Base-by-base conservation (phyloP, 2,888 invertebrate species). In the Argynnis bischoffii region DNA sequence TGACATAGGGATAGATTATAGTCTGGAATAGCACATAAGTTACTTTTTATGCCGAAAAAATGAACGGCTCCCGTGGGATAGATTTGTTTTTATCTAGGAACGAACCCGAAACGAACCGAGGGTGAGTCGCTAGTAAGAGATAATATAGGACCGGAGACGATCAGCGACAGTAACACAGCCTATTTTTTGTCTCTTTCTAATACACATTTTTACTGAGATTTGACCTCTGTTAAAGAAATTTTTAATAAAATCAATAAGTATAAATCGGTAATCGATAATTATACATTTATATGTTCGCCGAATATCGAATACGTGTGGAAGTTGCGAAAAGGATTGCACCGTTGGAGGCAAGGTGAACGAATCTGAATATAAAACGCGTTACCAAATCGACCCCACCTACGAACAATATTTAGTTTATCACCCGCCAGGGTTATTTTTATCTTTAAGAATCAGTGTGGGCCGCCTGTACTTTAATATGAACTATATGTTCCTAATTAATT, bases 291-390 rank as follows among this genome's bases (percentile, higher is more conserved):
- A 70, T 68, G 70, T 67, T 35, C 35, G 65, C 26, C 63, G 46
- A 59, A 63, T 60, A 55, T 16, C 35, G 21, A 26, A 11, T 64
- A 67, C 66, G 69, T 66, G 72, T 64, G 61, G 54, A 59, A 47
- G 66, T 76, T 76, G 73, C 72, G 72, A 75, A 75, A 76, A 72
- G 60, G 60, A 73, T 71, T 71, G 69, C 73, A 69, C 65, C 66
- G 70, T 57, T 63, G 69, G 50, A 54, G 68, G 72, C 66, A 55
- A 60, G 69, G 72, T 70, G 71, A 73, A 71, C 71, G 65, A 60
- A 61, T 71, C 67, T 53, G 69, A 75, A 76, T 74, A 74, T 73
- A 75, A 76, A 66, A 69, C 67, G 53, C 31, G 63, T 76, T 76
- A 72, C 74, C 57, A 70, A 69, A 74, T 69, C 57, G 67, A 65